Evolutionary conservation across 2,888 invertebrate species (phyloP), one percentile per base, ranked within the genome.

Genomic region (Calameuta idolon): DNA sequence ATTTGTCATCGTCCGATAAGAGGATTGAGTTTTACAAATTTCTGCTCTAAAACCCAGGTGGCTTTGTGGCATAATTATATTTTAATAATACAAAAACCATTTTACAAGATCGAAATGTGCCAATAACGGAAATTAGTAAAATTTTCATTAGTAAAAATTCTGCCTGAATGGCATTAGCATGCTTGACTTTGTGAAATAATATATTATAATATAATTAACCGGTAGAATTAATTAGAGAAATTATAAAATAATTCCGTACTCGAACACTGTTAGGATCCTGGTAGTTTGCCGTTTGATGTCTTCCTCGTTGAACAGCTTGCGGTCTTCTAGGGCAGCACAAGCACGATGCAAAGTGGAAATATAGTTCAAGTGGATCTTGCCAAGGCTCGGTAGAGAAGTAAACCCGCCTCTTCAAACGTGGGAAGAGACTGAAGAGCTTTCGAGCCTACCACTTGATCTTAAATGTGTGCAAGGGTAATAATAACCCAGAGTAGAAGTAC

Each of bases 281-380:
- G 55, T 5, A 23, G 55, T 55, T 55, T 55, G 23, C 23, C 23
- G 55, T 55, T 55, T 55, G 23, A 55, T 55, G 55, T 55, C 55
- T 55, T 55, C 55, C 55, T 55, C 55, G 23, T 55, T 55, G 55
- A 55, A 55, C 55, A 23, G 55, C 55, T 55, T 55, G 55, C 55
- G 55, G 55, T 55, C 55, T 55, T 5, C 23, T 55, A 55, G 55
- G 55, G 55, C 55, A 80, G 79, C 80, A 76, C 81, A 76, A 83
- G 82, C 79, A 80, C 83, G 81, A 83, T 81, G 81, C 81, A 83
- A 85, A 83, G 83, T 86, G 84, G 83, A 86, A 84, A 87, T 55
- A 55, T 85, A 82, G 84, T 86, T 87, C 85, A 84, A 86, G 85
- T 87, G 81, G 84, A 80, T 81, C 73, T 71, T 31, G 30, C 71